Conservation (phyloP, 2,113 vertebrate genomes). For the Acanthisitta chloris region DNA sequence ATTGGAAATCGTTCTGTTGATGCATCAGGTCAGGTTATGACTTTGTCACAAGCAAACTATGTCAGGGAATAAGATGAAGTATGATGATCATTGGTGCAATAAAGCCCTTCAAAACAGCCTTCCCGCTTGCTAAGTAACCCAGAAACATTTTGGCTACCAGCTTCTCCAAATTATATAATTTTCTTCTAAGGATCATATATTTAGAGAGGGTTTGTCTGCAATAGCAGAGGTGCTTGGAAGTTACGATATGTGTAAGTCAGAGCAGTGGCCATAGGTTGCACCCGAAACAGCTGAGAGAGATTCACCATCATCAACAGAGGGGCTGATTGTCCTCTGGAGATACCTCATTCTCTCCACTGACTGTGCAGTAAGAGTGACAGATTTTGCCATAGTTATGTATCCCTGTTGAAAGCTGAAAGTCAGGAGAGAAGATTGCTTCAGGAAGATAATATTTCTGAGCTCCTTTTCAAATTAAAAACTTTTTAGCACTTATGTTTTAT, state of each 20-base stretch:
- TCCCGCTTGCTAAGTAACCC: background rate
- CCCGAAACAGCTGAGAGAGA: background rate
- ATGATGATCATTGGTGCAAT: background rate
- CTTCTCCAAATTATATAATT: background rate
- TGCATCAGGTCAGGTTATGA: background rate
- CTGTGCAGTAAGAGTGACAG: background rate
- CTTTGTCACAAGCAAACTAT: background rate
- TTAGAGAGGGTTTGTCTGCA: background rate
- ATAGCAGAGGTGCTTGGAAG: background rate
- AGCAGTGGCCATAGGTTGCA: background rate
- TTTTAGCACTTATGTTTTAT: background rate
- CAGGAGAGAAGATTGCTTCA: background rate
- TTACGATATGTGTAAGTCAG: background rate
- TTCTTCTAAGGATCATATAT: background rate
- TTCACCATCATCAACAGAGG: fast-evolving
- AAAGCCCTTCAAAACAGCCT: background rate
- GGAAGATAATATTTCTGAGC: background rate
- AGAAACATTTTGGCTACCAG: background rate
- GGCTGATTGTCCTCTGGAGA: background rate
- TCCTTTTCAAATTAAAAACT: background rate
- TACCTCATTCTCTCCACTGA: background rate
- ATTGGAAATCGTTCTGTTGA: background rate
- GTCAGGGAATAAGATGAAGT: background rate
- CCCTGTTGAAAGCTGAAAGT: background rate
- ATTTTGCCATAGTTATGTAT: background rate